A percentile compares a stretch with the other conserved stretches of the same genome.
These are phyloP conservation scores for Conchocele bisecta DNA, from an alignment of 2,888 invertebrate genomes.

Conservation along the genomic window DNA sequence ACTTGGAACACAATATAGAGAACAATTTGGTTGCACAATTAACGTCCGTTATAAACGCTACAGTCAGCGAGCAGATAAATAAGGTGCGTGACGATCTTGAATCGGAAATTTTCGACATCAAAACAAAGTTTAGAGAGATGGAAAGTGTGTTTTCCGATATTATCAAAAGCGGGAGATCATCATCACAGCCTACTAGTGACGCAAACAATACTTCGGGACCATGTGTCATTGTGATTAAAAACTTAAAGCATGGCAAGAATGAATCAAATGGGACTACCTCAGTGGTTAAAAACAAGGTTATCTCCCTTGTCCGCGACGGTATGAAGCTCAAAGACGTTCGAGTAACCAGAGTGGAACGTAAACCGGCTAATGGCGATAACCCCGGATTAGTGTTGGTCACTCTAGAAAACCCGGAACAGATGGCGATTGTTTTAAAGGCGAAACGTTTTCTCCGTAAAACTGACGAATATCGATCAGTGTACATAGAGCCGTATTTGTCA, in stretches of 20 bases:
- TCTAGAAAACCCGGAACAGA: neutral
- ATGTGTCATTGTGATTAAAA: neutral
- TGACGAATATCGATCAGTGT: conserved; percentile 4
- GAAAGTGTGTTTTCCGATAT: too few relatives aligned
- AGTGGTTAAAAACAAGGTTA: conserved; percentile 1
- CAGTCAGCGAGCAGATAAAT: too few relatives aligned
- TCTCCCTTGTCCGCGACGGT: conserved; percentile 8
- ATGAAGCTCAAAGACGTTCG: neutral
- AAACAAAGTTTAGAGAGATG: too few relatives aligned
- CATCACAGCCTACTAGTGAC: too few relatives aligned
- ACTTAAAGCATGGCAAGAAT: neutral
- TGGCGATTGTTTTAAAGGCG: neutral
- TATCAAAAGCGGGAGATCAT: too few relatives aligned
- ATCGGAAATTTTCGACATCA: too few relatives aligned
- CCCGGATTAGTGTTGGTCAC: neutral
- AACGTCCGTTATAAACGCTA: too few relatives aligned
- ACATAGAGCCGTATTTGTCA: neutral
- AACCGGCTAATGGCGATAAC: neutral
- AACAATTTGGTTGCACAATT: too few relatives aligned
- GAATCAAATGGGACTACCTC: neutral
- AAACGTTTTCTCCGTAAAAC: neutral
- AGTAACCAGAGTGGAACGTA: neutral
- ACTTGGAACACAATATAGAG: too few relatives aligned
- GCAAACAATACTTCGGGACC: too few relatives aligned
- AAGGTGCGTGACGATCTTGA: too few relatives aligned